phyloP scores from a whole-genome alignment of 2,113 vertebrate species.

The Tretioscincus oriximinensis region DNA sequence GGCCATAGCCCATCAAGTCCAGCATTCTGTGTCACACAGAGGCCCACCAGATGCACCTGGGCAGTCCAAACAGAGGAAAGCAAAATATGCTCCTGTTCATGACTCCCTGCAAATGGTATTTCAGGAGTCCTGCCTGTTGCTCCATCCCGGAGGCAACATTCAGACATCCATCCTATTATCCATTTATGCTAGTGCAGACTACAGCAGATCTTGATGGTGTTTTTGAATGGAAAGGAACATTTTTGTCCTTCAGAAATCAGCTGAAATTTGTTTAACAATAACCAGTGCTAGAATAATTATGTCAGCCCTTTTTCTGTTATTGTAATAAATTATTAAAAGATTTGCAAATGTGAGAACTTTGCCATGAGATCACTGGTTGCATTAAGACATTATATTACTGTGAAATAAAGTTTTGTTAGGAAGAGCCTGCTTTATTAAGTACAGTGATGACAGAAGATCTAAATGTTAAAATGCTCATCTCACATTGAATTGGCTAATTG shows the following conservation, averaged over 20 bases:
- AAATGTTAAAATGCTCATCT: background rate
- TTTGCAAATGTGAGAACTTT: background rate
- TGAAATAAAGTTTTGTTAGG: background rate
- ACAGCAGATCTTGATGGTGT: background rate
- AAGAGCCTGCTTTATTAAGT: background rate
- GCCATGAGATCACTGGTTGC: background rate
- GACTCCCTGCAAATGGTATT: too few relatives aligned
- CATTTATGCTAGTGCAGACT: too few relatives aligned
- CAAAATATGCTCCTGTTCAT: too few relatives aligned
- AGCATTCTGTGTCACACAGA: too few relatives aligned
- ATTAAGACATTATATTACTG: background rate
- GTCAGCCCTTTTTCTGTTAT: background rate
- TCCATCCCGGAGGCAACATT: too few relatives aligned
- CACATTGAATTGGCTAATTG: background rate
- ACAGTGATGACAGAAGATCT: background rate
- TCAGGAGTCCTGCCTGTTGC: too few relatives aligned
- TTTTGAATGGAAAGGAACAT: background rate
- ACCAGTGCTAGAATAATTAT: background rate
- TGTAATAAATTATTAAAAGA: background rate
- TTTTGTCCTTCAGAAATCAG: background rate
- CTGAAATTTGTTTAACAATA: background rate
- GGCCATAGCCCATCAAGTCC: too few relatives aligned
- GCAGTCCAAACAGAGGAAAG: too few relatives aligned
- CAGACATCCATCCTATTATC: too few relatives aligned
- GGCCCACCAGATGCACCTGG: too few relatives aligned